Percentiles rank a stretch among this genome's conserved stretches.
Conservation (phyloP, 2,797 vertebrate genomes). For the Acropternis orthonyx region DNA sequence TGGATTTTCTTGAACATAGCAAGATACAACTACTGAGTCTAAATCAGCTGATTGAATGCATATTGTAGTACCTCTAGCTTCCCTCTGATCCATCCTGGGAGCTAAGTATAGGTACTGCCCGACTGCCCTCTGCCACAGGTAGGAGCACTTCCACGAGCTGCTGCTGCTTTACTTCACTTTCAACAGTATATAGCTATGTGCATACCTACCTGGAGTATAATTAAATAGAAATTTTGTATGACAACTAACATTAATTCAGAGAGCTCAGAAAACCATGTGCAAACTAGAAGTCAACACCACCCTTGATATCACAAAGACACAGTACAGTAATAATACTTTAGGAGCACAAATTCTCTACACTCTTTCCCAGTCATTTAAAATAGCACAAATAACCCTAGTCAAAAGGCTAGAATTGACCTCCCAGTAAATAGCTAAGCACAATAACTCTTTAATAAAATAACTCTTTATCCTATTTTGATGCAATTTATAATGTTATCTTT, state of each 20-base stretch:
- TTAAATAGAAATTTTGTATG: neutral
- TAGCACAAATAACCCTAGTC: neutral
- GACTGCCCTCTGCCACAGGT: neutral
- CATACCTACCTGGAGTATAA: neutral
- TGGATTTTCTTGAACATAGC: neutral
- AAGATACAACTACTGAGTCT: neutral
- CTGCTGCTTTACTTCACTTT: neutral
- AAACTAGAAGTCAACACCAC: neutral
- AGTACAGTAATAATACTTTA: neutral
- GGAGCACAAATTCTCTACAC: neutral
- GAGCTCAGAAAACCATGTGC: neutral
- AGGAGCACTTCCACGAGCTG: neutral
- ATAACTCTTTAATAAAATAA: neutral
- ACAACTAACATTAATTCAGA: neutral
- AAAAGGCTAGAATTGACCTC: neutral
- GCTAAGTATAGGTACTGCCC: neutral
- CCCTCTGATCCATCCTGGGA: neutral
- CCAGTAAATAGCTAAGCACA: neutral
- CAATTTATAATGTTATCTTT: neutral
- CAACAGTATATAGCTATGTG: neutral
- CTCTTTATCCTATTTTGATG: neutral
- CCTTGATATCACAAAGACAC: neutral
- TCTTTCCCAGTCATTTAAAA: neutral
- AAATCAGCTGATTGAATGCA: neutral
- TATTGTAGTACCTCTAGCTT: neutral